phyloP scores from a whole-genome alignment of 2,113 vertebrate species.

The Lophotis ruficrista region DNA sequence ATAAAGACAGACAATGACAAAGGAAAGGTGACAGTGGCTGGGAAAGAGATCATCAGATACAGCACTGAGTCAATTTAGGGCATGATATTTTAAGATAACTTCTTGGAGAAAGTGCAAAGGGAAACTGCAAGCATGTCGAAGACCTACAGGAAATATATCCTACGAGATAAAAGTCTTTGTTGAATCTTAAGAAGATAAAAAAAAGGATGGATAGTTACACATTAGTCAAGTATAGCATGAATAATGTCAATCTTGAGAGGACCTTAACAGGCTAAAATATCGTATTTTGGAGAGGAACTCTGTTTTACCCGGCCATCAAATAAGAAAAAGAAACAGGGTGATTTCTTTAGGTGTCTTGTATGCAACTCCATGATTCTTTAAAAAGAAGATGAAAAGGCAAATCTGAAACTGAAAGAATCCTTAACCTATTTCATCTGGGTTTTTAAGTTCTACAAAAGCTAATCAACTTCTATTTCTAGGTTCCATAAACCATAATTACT shows the following conservation, averaged over 20 bases:
- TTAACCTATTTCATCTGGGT: neutral
- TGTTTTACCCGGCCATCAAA: neutral
- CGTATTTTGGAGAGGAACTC: neutral
- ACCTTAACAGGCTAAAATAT: neutral
- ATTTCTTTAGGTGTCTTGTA: neutral
- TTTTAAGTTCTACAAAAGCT: neutral
- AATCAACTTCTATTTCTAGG: neutral
- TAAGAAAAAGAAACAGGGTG: neutral
- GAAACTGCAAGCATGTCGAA: neutral
- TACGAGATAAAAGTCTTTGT: neutral
- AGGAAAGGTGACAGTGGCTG: neutral
- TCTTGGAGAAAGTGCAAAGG: neutral
- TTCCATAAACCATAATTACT: neutral
- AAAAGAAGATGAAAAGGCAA: neutral
- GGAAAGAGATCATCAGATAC: neutral
- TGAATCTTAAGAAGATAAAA: neutral
- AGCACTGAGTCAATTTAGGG: neutral
- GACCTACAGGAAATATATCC: neutral
- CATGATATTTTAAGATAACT: neutral
- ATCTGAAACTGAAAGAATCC: neutral
- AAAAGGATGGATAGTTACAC: neutral
- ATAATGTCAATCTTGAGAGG: neutral
- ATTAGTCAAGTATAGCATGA: neutral
- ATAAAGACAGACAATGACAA: neutral
- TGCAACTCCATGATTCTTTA: neutral